Evolutionary conservation across 53 echinoderm and acorn worm genomes (phyloP), one percentile per base, ranked within the genome.

Genomic region (Patiria pectinifera): DNA sequence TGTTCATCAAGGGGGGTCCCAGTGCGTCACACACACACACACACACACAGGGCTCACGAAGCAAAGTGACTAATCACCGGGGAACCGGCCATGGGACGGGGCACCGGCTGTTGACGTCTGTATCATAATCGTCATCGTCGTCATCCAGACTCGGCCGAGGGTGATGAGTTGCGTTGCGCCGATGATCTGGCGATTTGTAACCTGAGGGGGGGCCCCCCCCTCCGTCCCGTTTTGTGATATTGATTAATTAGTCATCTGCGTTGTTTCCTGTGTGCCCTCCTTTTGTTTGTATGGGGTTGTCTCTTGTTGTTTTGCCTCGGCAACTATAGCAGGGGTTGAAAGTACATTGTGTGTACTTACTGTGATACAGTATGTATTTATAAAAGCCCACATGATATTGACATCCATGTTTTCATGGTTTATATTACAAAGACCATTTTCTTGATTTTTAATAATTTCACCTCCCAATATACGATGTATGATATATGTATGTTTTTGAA

Each of bases 81-180:
- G 86, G 86, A 86, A 86, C 86, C 74, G 71, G 72, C 72, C 53
- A 72, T 23, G 71, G 53, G 74, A 71, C 74, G 16, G 85, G 86
- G 72, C 24, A 86, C 86, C 86, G 86, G 48, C 72, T 86, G 72
- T 86, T 86, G 86, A 86, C 86, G 86, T 86, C 75, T 86, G 86
- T 86, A 86, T 86, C 86, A 53, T 53, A 53, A 53, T 53, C 53
- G 8, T 53, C 53, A 8, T 8, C 53, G 53, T 53, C 8, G 53
- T 53, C 53, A 86, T 70, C 45, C 24, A 48, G 86, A 45, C 86
- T 71, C 21, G 3, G n/a, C 13, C 15, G 71, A 86, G 46, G 71
- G 49, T n/a, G 71, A 71, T 46, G 71, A 72, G 48, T 16, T 21
- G 74, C 24, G 43, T 22, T 86, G 71, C 22, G 53, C 2, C 53